Evolutionary conservation across 2,113 vertebrate genomes (phyloP).

Genomic region (Leucoraja erinaceus): DNA sequence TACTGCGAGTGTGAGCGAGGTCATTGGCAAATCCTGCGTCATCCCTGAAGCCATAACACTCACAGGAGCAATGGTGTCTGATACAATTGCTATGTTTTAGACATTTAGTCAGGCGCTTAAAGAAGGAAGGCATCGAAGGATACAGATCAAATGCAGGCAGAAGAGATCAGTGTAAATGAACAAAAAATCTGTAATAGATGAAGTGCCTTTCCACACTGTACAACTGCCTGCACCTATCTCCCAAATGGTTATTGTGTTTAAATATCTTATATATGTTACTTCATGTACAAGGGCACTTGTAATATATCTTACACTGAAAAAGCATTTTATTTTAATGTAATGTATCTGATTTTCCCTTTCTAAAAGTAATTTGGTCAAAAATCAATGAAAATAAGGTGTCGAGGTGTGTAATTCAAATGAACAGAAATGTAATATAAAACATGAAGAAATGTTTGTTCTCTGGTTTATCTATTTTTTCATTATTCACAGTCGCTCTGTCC

Average conservation of each 20-base stretch:
- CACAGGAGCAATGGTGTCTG: too few relatives aligned
- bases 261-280: background rate
- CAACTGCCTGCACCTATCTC: too few relatives aligned
- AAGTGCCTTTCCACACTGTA: too few relatives aligned
- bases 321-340: background rate
- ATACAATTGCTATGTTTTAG: too few relatives aligned
- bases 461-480: background rate
- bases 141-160: too few relatives aligned
- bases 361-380: background rate
- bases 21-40: too few relatives aligned
- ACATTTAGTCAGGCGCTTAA: too few relatives aligned
- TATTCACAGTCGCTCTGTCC: background rate
- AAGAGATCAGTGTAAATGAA: too few relatives aligned
- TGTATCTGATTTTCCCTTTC: background rate
- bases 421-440: background rate
- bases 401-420: background rate
- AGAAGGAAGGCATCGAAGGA: too few relatives aligned
- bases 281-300: background rate
- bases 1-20: too few relatives aligned
- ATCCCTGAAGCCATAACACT: too few relatives aligned
- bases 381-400: background rate
- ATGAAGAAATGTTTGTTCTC: background rate
- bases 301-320: background rate
- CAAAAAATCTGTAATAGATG: too few relatives aligned
- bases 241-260: background rate